Conservation (phyloP, 1,140 invertebrate species). For the Gryon sp. region DNA sequence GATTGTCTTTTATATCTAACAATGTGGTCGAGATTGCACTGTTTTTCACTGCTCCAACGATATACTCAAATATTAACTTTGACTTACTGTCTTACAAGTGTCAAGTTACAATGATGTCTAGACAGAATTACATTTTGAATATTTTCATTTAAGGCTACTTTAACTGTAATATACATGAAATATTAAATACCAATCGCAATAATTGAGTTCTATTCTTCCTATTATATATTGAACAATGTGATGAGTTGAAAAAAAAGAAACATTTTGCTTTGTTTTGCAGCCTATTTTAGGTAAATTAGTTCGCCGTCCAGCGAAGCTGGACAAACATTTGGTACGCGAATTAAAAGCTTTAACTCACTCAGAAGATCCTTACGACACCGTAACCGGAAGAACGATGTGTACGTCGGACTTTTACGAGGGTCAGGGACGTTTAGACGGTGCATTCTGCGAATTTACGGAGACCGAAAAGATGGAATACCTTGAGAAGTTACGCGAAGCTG, state of each 20-base stretch:
- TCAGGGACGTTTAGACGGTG: conserved; percentile 96
- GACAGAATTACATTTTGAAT: too few species aligned
- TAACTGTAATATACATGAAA: too few species aligned
- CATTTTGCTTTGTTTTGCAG: conserved; percentile 82
- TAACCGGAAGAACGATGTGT: conserved; percentile 96
- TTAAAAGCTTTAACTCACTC: conserved; percentile 86
- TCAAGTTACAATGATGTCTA: not conserved
- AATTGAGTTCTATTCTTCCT: not conserved
- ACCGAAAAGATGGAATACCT: conserved; percentile 94
- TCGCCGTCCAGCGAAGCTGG: conserved; percentile 89
- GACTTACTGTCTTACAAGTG: too few species aligned
- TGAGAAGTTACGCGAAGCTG: conserved; percentile 85
- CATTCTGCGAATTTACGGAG: conserved; percentile 96
- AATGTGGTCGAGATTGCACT: too few species aligned
- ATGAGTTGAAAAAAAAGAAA: too few species aligned
- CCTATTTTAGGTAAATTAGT: conserved; percentile 93
- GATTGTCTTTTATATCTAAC: too few species aligned
- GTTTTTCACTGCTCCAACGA: too few species aligned
- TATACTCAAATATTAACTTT: too few species aligned
- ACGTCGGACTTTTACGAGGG: conserved; percentile 99
- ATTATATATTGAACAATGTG: too few species aligned
- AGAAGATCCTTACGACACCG: conserved; percentile 89
- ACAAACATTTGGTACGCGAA: conserved; percentile 88
- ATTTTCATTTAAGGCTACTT: too few species aligned
- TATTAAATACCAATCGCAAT: too few species aligned